A percentile compares a stretch with the other conserved stretches of the same genome.
Conservation (phyloP, 2,797 vertebrate species). For the Lateolabrax maculatus region DNA sequence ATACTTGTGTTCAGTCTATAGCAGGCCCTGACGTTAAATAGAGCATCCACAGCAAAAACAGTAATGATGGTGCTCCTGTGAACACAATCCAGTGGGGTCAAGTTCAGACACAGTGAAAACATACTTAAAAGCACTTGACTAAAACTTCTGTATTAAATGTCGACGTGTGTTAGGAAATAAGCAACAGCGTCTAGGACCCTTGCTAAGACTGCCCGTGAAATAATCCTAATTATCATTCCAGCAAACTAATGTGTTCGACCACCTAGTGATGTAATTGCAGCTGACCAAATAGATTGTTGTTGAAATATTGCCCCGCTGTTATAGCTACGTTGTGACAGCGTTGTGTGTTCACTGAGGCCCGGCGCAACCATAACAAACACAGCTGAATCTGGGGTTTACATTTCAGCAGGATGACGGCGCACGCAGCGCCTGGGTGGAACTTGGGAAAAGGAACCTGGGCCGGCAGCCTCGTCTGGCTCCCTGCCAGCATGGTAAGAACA, state of each 20-base stretch:
- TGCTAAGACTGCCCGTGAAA: slow-evolving; percentile 62
- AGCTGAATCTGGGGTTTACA: slow-evolving; percentile 85
- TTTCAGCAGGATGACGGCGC: slow-evolving; percentile 84
- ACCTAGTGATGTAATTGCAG: slow-evolving; percentile 83
- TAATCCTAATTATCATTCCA: slow-evolving; percentile 80
- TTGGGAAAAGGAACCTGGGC: slow-evolving; percentile 74
- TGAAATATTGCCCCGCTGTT: slow-evolving; percentile 81
- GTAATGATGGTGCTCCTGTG: slow-evolving; percentile 60
- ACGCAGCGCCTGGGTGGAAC: slow-evolving; percentile 82
- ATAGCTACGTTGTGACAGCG: slow-evolving; percentile 76
- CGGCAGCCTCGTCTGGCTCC: slow-evolving; percentile 68
- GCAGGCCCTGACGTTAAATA: slow-evolving; percentile 51
- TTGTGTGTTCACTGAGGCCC: slow-evolving; percentile 73
- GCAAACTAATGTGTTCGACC: slow-evolving; percentile 70
- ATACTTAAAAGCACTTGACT: slow-evolving; percentile 73
- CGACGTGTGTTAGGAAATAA: slow-evolving; percentile 56
- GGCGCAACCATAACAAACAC: slow-evolving; percentile 84
- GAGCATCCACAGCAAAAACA: slow-evolving; percentile 57
- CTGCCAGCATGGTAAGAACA: slow-evolving; percentile 76
- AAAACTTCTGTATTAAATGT: slow-evolving; percentile 61
- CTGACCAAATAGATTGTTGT: slow-evolving; percentile 84
- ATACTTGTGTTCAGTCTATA: slow-evolving; percentile 37
- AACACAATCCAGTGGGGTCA: slow-evolving; percentile 66
- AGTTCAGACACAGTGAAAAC: slow-evolving; percentile 69
- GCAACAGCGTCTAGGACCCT: slow-evolving; percentile 51